A percentile compares a stretch with the other conserved stretches of the same genome.
These are phyloP conservation scores for Gymnoscelis rufifasciata DNA, from an alignment of 2,888 invertebrate genomes.

Conservation along the genomic window DNA sequence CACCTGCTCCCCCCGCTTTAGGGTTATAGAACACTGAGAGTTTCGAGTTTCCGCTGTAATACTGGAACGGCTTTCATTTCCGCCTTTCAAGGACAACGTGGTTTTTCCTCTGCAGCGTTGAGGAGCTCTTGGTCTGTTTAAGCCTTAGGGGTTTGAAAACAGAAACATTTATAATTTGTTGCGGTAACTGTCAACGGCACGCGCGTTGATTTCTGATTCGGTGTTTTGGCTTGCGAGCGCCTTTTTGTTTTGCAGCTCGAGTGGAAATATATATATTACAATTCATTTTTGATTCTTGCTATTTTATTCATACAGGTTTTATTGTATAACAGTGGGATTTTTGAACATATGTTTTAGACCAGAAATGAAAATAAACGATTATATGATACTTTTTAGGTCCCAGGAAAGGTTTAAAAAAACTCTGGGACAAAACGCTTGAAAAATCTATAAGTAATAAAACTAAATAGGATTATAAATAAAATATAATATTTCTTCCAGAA, in stretches of 20 bases:
- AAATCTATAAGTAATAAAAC: neutral
- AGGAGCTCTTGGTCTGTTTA: neutral
- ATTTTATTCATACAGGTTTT: no score
- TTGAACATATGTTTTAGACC: no score
- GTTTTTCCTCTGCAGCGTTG: neutral
- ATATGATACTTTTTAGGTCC: no score
- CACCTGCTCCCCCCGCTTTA: constrained; percentile 59
- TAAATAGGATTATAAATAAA: constrained; percentile 9
- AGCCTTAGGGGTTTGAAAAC: constrained; percentile 27
- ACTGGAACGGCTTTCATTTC: neutral
- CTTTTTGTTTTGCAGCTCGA: constrained; percentile 1
- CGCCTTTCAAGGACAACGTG: neutral
- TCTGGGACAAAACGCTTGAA: no score
- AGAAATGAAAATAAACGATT: no score
- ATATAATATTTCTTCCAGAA: constrained; percentile 24
- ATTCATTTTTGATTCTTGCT: neutral
- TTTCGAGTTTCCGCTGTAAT: neutral
- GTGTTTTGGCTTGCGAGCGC: constrained; percentile 9
- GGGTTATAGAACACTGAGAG: constrained; percentile 18
- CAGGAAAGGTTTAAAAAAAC: no score
- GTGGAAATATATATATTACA: neutral
- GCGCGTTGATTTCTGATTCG: constrained; percentile 20
- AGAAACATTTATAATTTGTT: constrained; percentile 28
- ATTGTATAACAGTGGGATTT: no score
- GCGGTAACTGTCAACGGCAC: constrained; percentile 24